Conservation (phyloP, 2,113 vertebrate genomes). For the Microtus richardsoni region DNA sequence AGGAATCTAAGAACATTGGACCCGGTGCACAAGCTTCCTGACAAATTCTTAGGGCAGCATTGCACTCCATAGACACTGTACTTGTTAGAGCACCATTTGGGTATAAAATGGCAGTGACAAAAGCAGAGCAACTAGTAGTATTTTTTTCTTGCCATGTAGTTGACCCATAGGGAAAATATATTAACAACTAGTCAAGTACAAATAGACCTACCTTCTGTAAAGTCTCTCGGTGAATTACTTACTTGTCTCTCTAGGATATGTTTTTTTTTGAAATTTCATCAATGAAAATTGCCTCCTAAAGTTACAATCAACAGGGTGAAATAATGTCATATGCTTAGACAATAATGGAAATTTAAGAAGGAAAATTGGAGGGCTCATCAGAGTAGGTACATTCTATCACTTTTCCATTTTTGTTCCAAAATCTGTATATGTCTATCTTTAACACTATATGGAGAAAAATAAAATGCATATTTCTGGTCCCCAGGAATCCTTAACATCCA, state of each 20-base stretch:
- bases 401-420: not conserved
- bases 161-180: constrained; percentile 25
- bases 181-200: constrained; percentile 9
- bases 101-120: not conserved
- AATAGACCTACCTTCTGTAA: not conserved
- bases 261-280: not conserved
- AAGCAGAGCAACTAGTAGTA: not conserved
- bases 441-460: not conserved
- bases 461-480: not conserved
- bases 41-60: not conserved
- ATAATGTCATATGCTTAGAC: not conserved
- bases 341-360: not conserved
- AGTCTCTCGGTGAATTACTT: constrained; percentile 11
- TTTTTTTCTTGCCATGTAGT: not conserved
- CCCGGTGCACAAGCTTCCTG: fast-evolving
- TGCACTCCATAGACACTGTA: not conserved
- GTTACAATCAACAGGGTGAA: not conserved
- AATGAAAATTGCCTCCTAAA: not conserved
- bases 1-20: not conserved
- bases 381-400: not conserved
- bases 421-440: not conserved
- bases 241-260: constrained; percentile 5
- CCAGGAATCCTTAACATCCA: not conserved
- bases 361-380: not conserved
- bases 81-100: not conserved